phyloP scores from a whole-genome alignment of 30 jellyfish, hydroid and myxozoan species.

The Chrysaora quinquecirrha region DNA sequence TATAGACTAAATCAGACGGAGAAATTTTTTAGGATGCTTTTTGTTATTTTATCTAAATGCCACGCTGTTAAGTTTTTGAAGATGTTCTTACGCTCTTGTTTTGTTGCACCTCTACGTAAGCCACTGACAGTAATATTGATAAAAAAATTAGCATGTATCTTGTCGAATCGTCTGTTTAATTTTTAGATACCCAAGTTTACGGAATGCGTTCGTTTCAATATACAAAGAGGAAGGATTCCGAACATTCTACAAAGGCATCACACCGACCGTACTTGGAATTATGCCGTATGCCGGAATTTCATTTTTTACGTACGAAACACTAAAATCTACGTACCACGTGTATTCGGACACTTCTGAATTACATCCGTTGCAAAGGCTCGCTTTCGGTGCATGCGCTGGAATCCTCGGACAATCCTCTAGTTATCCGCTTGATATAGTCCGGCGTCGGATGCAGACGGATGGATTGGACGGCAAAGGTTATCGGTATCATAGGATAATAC shows the following conservation, averaged over 20 bases:
- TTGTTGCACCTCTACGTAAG: no score
- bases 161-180: neutral
- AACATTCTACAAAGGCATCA: constrained; percentile 87
- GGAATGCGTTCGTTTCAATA: constrained; percentile 70
- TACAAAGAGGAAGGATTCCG: constrained; percentile 86
- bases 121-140: no score
- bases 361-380: constrained; percentile 67
- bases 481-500: constrained; percentile 57
- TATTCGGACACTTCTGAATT: constrained; percentile 53
- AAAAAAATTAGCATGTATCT: no score
- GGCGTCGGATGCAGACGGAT: constrained; percentile 98
- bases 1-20: no score
- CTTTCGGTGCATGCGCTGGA: constrained; percentile 97
- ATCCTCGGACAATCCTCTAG: constrained; percentile 85
- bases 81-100: no score
- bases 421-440: constrained; percentile 94
- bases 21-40: no score
- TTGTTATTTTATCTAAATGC: no score
- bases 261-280: constrained; percentile 90
- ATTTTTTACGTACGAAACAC: constrained; percentile 87
- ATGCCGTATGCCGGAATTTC: constrained; percentile 99
- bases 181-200: constrained; percentile 63
- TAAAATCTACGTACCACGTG: constrained; percentile 72
- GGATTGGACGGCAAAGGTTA: constrained; percentile 93
- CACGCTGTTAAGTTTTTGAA: no score